Conservation (phyloP, 2,113 vertebrate genomes). For the Casuarius casuarius region DNA sequence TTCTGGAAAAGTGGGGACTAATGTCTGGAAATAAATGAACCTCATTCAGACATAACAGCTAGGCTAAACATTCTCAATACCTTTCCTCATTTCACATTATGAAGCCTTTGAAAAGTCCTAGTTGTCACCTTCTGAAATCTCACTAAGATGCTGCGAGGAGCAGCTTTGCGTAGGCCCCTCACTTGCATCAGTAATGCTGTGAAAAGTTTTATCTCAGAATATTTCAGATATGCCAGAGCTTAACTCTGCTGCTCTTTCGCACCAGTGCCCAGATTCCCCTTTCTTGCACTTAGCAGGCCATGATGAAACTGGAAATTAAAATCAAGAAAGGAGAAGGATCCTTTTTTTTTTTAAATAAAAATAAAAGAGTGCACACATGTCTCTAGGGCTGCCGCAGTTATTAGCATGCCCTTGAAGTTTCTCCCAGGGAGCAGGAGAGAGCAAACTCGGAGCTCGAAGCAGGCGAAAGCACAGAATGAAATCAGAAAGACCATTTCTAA, state of each 20-base stretch:
- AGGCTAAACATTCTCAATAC: not conserved
- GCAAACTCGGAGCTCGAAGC: not conserved
- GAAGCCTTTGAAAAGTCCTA: not conserved
- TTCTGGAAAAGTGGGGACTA: not conserved
- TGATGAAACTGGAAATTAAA: not conserved
- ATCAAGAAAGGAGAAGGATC: not conserved
- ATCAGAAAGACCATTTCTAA: not conserved
- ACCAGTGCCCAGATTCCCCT: not conserved
- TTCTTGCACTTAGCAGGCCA: accelerated
- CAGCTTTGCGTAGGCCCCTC: not conserved
- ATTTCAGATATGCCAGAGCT: not conserved
- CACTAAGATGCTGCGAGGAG: not conserved
- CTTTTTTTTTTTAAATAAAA: not conserved
- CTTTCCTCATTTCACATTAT: not conserved
- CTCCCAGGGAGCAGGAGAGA: not conserved
- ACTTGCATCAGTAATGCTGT: not conserved
- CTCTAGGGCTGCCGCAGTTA: not conserved
- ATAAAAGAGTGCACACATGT: not conserved
- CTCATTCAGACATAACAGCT: not conserved
- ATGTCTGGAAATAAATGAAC: not conserved
- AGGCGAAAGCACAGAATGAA: not conserved
- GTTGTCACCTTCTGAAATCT: not conserved
- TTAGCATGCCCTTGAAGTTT: not conserved
- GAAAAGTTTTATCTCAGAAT: not conserved
- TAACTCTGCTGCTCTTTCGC: not conserved